Evolutionary conservation across 1,140 invertebrate genomes (phyloP).

Genomic region (Drosophila tsacasi): DNA sequence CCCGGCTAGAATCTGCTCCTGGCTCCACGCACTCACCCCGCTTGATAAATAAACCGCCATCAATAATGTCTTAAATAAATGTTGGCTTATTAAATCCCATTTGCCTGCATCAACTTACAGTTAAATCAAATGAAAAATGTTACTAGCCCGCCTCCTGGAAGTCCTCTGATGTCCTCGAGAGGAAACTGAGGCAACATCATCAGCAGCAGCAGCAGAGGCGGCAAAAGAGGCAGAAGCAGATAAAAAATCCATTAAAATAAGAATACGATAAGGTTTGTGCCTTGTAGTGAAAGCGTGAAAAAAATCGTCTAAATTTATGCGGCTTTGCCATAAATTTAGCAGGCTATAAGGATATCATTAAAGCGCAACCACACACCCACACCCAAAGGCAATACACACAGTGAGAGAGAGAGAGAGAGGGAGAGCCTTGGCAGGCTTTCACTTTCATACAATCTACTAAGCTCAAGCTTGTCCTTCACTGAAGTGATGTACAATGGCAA

Average conservation of each 20-base stretch:
- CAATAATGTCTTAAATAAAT: constrained; percentile 83
- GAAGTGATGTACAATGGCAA: constrained; percentile 25
- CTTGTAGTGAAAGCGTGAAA: constrained; percentile 80
- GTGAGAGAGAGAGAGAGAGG: constrained; percentile 6
- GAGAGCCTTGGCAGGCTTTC: constrained; percentile 70
- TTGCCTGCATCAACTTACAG: constrained; percentile 74
- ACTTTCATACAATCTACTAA: constrained; percentile 68
- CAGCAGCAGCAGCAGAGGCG: constrained; percentile 45
- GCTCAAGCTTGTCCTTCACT: constrained; percentile 61
- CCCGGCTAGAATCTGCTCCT: background rate
- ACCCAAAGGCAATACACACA: constrained; percentile 20
- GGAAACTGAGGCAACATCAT: constrained; percentile 65
- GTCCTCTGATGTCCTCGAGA: constrained; percentile 44
- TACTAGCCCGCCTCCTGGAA: constrained; percentile 14
- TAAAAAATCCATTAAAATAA: constrained; percentile 85
- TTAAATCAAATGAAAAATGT: constrained; percentile 80
- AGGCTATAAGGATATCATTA: constrained; percentile 83
- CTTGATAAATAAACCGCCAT: constrained; percentile 72
- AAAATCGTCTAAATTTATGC: constrained; percentile 79
- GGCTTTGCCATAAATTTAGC: constrained; percentile 81
- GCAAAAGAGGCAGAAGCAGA: constrained; percentile 45
- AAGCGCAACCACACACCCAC: constrained; percentile 70
- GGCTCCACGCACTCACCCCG: background rate
- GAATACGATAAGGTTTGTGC: constrained; percentile 75
- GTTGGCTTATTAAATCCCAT: constrained; percentile 84